Conservation (phyloP, 2,113 vertebrate species). For the Rattus norvegicus region GRCr8 NC_086024.1:31096001-31096500, state of each 20-base stretch:
- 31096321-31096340: neutral
- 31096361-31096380: neutral
- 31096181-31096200: neutral
- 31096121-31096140: too few relatives aligned
- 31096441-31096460: neutral
- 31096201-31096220: neutral
- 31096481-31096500: neutral
- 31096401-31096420: neutral
- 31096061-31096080: too few relatives aligned
- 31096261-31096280: neutral
- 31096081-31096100: too few relatives aligned
- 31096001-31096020: neutral
- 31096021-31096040: too few relatives aligned
- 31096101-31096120: too few relatives aligned
- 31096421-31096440: neutral
- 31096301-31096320: neutral
- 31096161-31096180: neutral
- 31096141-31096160: too few relatives aligned
- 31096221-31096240: neutral
- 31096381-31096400: neutral
- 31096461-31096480: neutral
- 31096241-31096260: neutral
- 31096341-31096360: neutral
- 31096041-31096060: too few relatives aligned
- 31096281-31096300: neutral